Percentiles rank a stretch among this genome's conserved stretches.
These are phyloP conservation scores for Mythimna loreyi DNA, from an alignment of 2,888 invertebrate species.

Conservation along the genomic window DNA sequence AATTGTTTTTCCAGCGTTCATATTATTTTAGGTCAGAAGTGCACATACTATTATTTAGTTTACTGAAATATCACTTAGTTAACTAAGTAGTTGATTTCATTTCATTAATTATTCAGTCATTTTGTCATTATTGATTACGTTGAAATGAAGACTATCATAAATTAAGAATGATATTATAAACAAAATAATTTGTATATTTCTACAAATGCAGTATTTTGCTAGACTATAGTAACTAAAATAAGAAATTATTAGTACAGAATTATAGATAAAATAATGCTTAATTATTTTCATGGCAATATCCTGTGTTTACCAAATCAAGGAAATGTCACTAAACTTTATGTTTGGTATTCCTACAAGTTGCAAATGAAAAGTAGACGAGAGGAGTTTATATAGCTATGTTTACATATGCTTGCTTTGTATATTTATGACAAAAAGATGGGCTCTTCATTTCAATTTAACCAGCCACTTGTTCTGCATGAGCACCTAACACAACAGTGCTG, in stretches of 20 bases:
- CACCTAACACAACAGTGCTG: slow-evolving; percentile 17
- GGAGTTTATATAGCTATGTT: slow-evolving; percentile 29
- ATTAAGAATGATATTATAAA: neutral
- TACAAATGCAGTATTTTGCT: neutral
- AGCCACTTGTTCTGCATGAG: slow-evolving; percentile 16
- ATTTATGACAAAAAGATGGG: slow-evolving; percentile 30
- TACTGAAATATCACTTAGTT: neutral
- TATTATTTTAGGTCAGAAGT: neutral
- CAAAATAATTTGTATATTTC: neutral
- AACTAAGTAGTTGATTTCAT: neutral
- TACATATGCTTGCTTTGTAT: slow-evolving; percentile 37
- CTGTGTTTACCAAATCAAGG: slow-evolving; percentile 17
- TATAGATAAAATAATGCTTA: neutral
- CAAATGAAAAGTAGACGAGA: slow-evolving; percentile 6
- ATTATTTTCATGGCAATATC: neutral
- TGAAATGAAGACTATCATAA: neutral
- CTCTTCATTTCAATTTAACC: slow-evolving; percentile 5
- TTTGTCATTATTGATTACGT: neutral
- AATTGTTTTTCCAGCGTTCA: too few relatives aligned
- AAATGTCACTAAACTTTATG: slow-evolving; percentile 17
- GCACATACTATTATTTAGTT: neutral
- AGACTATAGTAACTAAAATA: neutral
- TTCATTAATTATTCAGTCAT: neutral
- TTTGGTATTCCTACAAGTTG: slow-evolving; percentile 32
- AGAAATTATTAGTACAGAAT: neutral